These are phyloP conservation scores for Lordiphosa collinella DNA, from an alignment of 1,140 invertebrate species.

Conservation along the genomic window DNA sequence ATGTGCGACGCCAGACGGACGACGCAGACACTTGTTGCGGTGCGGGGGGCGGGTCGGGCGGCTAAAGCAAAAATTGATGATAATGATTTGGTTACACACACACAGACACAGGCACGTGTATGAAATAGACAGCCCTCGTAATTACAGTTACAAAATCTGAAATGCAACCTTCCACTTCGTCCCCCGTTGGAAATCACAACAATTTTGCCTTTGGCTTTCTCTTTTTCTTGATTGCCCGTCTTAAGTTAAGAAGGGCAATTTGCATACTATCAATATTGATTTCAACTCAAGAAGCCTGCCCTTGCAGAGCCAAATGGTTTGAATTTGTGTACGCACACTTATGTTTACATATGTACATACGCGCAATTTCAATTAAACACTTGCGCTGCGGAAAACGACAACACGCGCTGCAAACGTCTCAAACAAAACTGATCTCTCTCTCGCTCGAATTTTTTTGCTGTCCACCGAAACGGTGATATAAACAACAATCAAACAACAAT, in stretches of 20 bases:
- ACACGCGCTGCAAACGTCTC: constrained; percentile 13
- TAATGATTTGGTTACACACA: constrained; percentile 4
- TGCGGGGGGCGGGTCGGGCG: not conserved
- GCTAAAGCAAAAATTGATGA: constrained; percentile 1
- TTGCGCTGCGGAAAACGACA: not conserved
- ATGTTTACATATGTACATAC: constrained; percentile 9
- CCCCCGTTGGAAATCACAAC: not conserved
- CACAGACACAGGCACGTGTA: not conserved
- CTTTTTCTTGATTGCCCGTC: constrained; percentile 9
- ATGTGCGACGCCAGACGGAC: constrained; percentile 8
- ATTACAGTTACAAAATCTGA: constrained; percentile 1
- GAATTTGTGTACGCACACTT: constrained; percentile 1
- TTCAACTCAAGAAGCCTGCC: not conserved
- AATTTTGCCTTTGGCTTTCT: constrained; percentile 30
- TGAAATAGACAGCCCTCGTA: constrained; percentile 2
- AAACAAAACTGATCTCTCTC: constrained; percentile 26
- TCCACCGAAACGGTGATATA: constrained; percentile 2
- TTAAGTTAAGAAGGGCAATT: not conserved
- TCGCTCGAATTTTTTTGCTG: constrained; percentile 16
- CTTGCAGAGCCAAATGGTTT: not conserved
- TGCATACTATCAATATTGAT: constrained; percentile 10
- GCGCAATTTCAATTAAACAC: not conserved
- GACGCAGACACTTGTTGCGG: constrained; percentile 35
- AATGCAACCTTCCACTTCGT: not conserved
- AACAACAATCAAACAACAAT: too few species aligned